Percentiles rank a stretch among this genome's conserved stretches.
phyloP scores from a whole-genome alignment of 2,888 invertebrate species.

The Dexiosoma caninum region DNA sequence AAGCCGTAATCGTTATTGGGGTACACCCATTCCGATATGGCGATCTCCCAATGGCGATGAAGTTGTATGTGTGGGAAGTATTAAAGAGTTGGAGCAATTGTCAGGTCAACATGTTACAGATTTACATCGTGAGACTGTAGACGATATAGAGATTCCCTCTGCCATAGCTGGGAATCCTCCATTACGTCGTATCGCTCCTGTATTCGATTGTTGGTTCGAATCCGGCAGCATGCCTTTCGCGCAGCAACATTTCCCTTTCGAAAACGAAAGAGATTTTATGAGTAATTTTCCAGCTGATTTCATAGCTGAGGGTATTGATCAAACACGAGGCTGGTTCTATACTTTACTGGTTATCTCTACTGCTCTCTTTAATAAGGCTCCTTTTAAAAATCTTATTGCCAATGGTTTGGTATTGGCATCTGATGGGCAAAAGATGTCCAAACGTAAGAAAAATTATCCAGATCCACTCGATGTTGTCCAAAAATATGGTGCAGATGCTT shows the following conservation, averaged over 20 bases:
- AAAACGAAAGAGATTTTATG: conserved; percentile 91
- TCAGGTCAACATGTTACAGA: conserved; percentile 91
- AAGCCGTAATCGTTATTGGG: conserved; percentile 99
- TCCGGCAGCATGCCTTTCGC: conserved; percentile 99
- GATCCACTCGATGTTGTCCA: conserved; percentile 94
- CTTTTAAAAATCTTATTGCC: conserved; percentile 97
- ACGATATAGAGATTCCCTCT: conserved; percentile 95
- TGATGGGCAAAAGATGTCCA: conserved; percentile 99
- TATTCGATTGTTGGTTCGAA: conserved; percentile 99
- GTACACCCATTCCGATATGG: conserved; percentile 99
- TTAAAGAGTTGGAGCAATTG: conserved; percentile 90
- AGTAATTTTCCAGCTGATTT: conserved; percentile 98
- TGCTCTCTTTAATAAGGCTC: conserved; percentile 95
- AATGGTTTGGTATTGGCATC: conserved; percentile 97
- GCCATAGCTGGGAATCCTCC: conserved; percentile 88
- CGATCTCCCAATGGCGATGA: conserved; percentile 93
- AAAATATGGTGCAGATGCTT: conserved; percentile 97
- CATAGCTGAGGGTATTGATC: conserved; percentile 99
- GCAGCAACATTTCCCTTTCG: conserved; percentile 97
- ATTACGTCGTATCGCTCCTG: conserved; percentile 91
- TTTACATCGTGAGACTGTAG: conserved; percentile 96
- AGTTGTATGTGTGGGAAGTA: conserved; percentile 95
- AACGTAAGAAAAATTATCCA: conserved; percentile 98
- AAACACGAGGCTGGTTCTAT: conserved; percentile 99
- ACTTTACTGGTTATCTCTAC: conserved; percentile 98